phyloP scores from a whole-genome alignment of 2,113 vertebrate genomes.

The Chaenocephalus aceratus region DNA sequence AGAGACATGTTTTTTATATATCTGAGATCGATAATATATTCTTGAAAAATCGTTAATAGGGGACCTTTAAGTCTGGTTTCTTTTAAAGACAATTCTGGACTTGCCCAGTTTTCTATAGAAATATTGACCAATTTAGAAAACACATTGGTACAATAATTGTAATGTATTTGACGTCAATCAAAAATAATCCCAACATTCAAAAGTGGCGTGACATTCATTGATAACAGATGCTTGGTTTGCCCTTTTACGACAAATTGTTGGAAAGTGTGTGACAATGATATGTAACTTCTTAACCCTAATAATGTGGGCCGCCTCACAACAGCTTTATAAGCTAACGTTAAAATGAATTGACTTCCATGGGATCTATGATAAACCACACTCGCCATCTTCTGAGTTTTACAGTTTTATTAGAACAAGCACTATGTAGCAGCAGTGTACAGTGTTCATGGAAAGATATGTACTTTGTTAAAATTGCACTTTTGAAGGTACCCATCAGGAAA shows the following conservation, averaged over 20 bases:
- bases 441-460: constrained; percentile 90
- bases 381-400: constrained; percentile 54
- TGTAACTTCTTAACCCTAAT: neutral
- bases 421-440: constrained; percentile 91
- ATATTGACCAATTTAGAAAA: neutral
- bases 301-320: neutral
- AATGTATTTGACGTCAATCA: neutral
- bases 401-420: constrained; percentile 94
- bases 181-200: neutral
- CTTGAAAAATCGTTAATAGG: no score
- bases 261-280: neutral
- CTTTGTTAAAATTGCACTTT: constrained; percentile 92
- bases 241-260: neutral
- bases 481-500: constrained; percentile 87
- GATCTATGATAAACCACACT: constrained; percentile 29
- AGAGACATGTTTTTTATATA: no score
- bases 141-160: neutral
- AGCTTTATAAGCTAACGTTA: neutral
- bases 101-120: neutral
- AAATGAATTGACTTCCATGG: neutral
- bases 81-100: neutral
- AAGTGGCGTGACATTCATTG: neutral
- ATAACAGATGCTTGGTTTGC: neutral
- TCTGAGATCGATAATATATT: no score
- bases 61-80: no score